Conservation (phyloP, 35 echinoderm and acorn worm genomes). For the Holothuria glaberrima region DNA sequence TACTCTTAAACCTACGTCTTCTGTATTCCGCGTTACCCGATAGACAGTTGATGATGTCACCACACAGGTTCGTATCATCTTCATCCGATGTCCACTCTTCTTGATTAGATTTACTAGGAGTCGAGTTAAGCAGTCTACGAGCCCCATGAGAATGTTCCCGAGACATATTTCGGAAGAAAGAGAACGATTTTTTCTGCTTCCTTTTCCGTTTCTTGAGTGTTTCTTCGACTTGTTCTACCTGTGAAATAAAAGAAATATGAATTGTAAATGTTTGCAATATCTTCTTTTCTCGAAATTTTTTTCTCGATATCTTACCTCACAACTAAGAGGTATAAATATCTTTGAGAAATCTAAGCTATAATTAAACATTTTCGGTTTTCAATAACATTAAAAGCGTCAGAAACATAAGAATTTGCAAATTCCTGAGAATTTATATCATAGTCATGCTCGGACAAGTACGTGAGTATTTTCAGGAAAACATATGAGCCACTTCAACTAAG, state of each 20-base stretch:
- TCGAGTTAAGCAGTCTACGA: constrained; percentile 55
- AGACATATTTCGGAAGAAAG: constrained; percentile 73
- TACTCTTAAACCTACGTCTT: constrained; percentile 49
- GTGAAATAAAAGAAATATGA: not conserved
- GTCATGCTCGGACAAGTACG: too few species aligned
- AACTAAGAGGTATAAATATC: too few species aligned
- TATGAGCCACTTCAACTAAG: too few species aligned
- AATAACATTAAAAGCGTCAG: too few species aligned
- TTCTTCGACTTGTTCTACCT: constrained; percentile 89
- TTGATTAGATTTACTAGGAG: constrained; percentile 30
- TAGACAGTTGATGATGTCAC: constrained; percentile 73
- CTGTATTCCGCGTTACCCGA: constrained; percentile 81
- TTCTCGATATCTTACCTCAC: too few species aligned
- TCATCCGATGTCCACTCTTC: constrained; percentile 53
- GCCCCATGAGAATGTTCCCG: constrained; percentile 23
- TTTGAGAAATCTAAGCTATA: too few species aligned
- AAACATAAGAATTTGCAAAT: too few species aligned
- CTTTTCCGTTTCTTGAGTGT: constrained; percentile 70
- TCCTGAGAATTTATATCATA: too few species aligned
- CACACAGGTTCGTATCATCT: constrained; percentile 55
- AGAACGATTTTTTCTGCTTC: constrained; percentile 50
- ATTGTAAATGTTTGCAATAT: not conserved
- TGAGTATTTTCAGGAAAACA: too few species aligned
- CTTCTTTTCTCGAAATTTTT: too few species aligned
- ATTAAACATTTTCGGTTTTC: too few species aligned